Base-by-base conservation (phyloP, 2,888 invertebrate genomes). In the Chouioia cunea region DNA sequence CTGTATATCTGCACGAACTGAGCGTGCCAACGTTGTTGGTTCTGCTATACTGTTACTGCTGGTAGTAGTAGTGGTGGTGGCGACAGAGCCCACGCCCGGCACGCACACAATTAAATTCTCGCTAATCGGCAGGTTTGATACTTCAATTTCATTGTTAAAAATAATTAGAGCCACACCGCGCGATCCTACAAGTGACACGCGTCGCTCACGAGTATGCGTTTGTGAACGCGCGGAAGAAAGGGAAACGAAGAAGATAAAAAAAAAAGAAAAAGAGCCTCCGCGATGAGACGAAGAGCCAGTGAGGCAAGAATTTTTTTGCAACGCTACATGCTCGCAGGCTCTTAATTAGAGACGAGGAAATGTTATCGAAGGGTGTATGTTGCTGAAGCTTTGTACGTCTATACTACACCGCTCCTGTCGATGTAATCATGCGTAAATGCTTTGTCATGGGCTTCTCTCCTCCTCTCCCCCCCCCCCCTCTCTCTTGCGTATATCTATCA, bases 1-100 rank as follows among this genome's bases (percentile, higher is more conserved):
- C 84, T 83, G 84, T 85, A n/a, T n/a, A 84, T 85, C 85, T 84
- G 83, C 83, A 83, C 83, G 78, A 79, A 80, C 79, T 77, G 79
- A 79, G 79, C 81, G 83, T 81, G 83, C 81, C 81, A 82, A 82
- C n/a, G n/a, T n/a, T n/a, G n/a, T n/a, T n/a, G n/a, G n/a, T n/a
- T n/a, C n/a, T n/a, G n/a, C n/a, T n/a, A n/a, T n/a, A n/a, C n/a
- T n/a, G n/a, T n/a, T n/a, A n/a, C 4, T 27, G 27, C 4, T 6
- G 27, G 27, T 6, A 6, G 27, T 6, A 6, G 27, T 27, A 6
- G 27, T 6, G 27, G 27, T 6, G 27, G 27, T 27, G 27, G 27
- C 27, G 6, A 6, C 27, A 27, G 27, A 3, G 27, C 27, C 27
- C 27, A 44, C 47, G 23, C 20, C 36, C 53, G 56, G 68, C 71